These are phyloP conservation scores for Brachionus calyciflorus DNA, from an alignment of 1,140 invertebrate genomes.

Conservation along the genomic window DNA sequence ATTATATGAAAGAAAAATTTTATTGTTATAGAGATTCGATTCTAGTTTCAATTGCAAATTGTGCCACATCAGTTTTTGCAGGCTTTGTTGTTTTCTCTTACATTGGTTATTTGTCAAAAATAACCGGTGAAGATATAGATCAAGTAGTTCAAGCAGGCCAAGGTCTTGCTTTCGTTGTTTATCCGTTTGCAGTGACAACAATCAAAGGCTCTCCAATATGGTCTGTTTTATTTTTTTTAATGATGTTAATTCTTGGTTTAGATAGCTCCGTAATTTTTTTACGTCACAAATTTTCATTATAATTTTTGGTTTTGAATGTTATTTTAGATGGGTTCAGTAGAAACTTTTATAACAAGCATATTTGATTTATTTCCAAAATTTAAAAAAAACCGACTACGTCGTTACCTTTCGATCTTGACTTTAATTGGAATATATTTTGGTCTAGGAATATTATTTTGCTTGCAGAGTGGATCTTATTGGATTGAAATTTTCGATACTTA, in stretches of 20 bases:
- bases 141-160: constrained; percentile 54
- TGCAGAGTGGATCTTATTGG: constrained; percentile 50
- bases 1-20: not conserved
- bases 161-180: constrained; percentile 49
- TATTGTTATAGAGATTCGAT: constrained; percentile 71
- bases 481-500: constrained; percentile 18
- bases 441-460: constrained; percentile 69
- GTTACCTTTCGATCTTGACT: constrained; percentile 64
- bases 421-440: constrained; percentile 66
- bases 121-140: constrained; percentile 53
- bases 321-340: constrained; percentile 71
- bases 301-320: constrained; percentile 7
- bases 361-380: constrained; percentile 67
- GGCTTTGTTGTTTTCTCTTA: constrained; percentile 96
- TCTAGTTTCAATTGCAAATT: constrained; percentile 88
- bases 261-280: constrained; percentile 49
- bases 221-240: constrained; percentile 49
- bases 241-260: constrained; percentile 49
- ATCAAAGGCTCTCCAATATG: constrained; percentile 47
- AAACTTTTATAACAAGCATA: constrained; percentile 71
- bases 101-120: constrained; percentile 69
- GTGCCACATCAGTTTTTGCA: constrained; percentile 92
- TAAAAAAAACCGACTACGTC: constrained; percentile 55
- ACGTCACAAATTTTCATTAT: not conserved
- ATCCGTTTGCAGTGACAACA: constrained; percentile 48